Base-by-base conservation (phyloP, 2,888 invertebrate species). In the Euclidia mi region DNA sequence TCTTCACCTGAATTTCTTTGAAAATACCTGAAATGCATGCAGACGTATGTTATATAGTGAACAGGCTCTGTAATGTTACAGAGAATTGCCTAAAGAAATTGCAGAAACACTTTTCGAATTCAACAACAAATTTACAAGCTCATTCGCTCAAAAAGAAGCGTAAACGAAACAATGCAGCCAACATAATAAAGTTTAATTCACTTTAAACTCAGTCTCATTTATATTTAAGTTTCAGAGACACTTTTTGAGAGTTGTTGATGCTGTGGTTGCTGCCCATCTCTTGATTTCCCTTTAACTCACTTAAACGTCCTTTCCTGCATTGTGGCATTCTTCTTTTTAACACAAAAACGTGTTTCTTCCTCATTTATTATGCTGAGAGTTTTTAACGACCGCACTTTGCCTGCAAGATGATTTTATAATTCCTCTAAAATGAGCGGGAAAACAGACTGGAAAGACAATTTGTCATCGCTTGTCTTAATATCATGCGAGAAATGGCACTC, bases 391-490 rank as follows among this genome's bases (percentile, higher is more conserved):
- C 52, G 41, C 60, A 64, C 52, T 67, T 68, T 45, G 55, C 56
- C 50, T 35, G 45, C 46, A 53, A 63, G 46, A 64, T 60, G 69
- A 40, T 67, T 64, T 64, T 68, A 53, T 60, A 64, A 67, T 71
- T 47, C 43, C 38, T 15, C 32, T 12, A 15, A 70, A 71, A 68
- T 58, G 48, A 71, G 42, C 44, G 28, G 3, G 11, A 42, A 49
- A 66, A 64, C 56, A 64, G 41, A 48, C 38, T 60, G 52, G 32
- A 38, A 57, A 44, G 38, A 48, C 55, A 50, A 71, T 64, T 60
- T 63, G 59, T 71, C 53, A 59, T 55, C 29, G 45, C 53, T 56
- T 1, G 17, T 56, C 56, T 67, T 55, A 58, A 51, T 66, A 53
- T 28, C 41, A 52, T 53, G 52, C 41, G 32, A 45, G 29, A 51